These are phyloP conservation scores for Archocentrus centrarchus DNA, from an alignment of 2,113 vertebrate genomes.

Conservation along the genomic window DNA sequence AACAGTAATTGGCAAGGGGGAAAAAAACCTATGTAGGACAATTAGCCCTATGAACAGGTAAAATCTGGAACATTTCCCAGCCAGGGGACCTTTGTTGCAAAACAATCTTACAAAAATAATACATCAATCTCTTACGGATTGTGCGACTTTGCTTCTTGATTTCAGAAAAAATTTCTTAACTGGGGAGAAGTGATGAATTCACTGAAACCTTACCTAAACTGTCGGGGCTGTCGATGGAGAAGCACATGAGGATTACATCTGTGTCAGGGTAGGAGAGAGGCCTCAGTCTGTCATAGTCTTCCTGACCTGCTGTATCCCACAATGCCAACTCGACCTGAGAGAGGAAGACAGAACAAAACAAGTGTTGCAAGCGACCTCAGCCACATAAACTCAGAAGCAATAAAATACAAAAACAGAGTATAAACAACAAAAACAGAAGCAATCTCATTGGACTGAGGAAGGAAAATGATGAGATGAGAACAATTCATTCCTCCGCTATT, in stretches of 20 bases:
- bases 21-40: not conserved
- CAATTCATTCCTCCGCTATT: not conserved
- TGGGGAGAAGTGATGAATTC: not conserved
- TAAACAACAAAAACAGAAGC: not conserved
- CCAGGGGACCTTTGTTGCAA: not conserved
- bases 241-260: conserved; percentile 98
- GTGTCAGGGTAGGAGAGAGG: conserved; percentile 98
- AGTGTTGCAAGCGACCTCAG: not conserved
- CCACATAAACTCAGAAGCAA: accelerated
- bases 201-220: conserved; percentile 87
- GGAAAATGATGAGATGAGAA: not conserved
- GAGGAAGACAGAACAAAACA: not conserved
- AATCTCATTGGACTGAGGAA: not conserved
- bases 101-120: not conserved
- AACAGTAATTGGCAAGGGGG: too few species aligned
- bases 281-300: conserved; percentile 95
- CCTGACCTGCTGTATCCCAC: conserved; percentile 98
- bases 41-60: not conserved
- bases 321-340: conserved; percentile 94
- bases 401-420: not conserved
- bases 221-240: conserved; percentile 97
- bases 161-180: not conserved
- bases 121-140: not conserved
- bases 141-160: not conserved
- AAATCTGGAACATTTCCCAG: not conserved